A percentile compares a stretch with the other conserved stretches of the same genome.
These are phyloP conservation scores for Anorthoa munda DNA, from an alignment of 2,888 invertebrate species.

Conservation along the genomic window DNA sequence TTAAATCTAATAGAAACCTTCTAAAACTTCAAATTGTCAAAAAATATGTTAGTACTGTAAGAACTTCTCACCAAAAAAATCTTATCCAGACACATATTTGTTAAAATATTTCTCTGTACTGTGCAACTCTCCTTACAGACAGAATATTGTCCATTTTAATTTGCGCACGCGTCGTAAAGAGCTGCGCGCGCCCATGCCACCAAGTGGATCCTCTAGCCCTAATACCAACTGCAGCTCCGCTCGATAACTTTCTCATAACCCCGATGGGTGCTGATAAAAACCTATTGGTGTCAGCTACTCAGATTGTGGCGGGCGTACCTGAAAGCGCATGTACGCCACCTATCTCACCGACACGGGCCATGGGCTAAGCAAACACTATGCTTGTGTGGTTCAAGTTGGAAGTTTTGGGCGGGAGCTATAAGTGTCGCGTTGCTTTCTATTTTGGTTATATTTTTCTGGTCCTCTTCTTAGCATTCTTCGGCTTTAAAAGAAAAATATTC, in stretches of 20 bases:
- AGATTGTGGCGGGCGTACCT: slow-evolving; percentile 86
- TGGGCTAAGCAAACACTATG: slow-evolving; percentile 87
- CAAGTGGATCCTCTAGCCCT: slow-evolving; percentile 58
- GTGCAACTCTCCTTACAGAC: background rate
- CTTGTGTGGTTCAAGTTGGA: slow-evolving; percentile 68
- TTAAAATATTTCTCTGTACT: background rate
- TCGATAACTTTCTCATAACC: slow-evolving; percentile 88
- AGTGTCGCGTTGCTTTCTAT: background rate
- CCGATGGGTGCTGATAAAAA: slow-evolving; percentile 89
- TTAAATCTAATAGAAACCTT: no score
- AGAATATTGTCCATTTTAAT: slow-evolving; percentile 22
- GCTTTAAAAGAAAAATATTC: background rate
- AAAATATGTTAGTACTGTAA: no score
- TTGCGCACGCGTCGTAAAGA: slow-evolving; percentile 18
- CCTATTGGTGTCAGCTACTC: slow-evolving; percentile 89
- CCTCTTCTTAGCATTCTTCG: background rate
- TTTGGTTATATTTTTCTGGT: background rate
- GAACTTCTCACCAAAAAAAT: background rate
- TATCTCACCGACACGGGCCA: slow-evolving; percentile 87
- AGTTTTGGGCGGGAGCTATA: slow-evolving; percentile 47
- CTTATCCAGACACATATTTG: no score
- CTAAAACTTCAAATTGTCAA: no score
- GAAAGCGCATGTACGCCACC: slow-evolving; percentile 90
- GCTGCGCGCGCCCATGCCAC: slow-evolving; percentile 9
- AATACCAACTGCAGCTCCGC: slow-evolving; percentile 67